A percentile compares a stretch with the other conserved stretches of the same genome.
These are phyloP conservation scores for Scolopax bukidnonensis DNA, from an alignment of 2,797 vertebrate species.

Conservation along the genomic window DNA sequence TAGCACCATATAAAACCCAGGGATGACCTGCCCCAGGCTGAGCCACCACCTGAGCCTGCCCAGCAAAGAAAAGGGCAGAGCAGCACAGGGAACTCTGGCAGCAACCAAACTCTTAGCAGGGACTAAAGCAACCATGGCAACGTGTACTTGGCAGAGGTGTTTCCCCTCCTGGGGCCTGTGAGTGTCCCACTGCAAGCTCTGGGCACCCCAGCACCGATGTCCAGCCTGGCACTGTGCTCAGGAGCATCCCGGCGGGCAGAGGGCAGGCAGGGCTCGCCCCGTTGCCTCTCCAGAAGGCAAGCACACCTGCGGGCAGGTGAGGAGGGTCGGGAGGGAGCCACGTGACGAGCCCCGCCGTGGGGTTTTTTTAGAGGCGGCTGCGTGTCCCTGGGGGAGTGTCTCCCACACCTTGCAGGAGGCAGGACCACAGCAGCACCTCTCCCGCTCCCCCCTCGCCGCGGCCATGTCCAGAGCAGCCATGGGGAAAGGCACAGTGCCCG, in stretches of 20 bases:
- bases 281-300: not conserved
- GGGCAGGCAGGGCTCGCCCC: not conserved
- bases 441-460: not conserved
- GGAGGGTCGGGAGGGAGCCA: constrained; percentile 74
- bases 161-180: accelerated
- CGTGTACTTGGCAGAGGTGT: not conserved
- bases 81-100: not conserved
- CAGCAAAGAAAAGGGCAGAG: not conserved
- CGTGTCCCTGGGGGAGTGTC: constrained; percentile 70
- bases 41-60: not conserved
- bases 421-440: not conserved
- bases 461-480: constrained; percentile 15
- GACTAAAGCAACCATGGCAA: not conserved
- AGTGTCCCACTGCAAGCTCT: not conserved
- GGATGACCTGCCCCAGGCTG: not conserved
- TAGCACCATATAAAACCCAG: accelerated
- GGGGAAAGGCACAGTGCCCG: constrained; percentile 74
- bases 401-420: not conserved
- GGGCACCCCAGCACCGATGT: not conserved
- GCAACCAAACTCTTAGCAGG: not conserved
- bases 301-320: constrained; percentile 77
- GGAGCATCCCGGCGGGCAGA: not conserved
- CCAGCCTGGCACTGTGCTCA: not conserved
- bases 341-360: constrained; percentile 80
- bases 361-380: constrained; percentile 76